Percentiles rank a stretch among this genome's conserved stretches.
Conservation (phyloP, 2,113 vertebrate genomes). For the Sitta europaea region DNA sequence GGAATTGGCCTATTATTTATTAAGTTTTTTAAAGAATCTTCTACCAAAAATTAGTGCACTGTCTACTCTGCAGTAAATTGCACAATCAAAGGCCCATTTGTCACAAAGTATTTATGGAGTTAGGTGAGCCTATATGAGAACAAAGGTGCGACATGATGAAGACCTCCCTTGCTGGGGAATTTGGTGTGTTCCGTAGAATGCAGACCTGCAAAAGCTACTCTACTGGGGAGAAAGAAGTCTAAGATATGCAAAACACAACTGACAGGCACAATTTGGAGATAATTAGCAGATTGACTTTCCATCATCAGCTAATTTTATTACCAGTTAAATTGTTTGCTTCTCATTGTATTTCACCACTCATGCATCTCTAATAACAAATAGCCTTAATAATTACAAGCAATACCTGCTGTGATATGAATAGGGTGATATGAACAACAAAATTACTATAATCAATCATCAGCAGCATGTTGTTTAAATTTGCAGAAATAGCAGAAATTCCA, state of each 20-base stretch:
- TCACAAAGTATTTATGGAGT: neutral
- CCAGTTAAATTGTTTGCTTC: conserved; percentile 15
- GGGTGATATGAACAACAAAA: conserved; percentile 43
- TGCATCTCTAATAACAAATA: conserved; percentile 47
- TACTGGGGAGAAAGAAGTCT: neutral
- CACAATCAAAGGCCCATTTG: neutral
- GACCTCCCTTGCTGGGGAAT: neutral
- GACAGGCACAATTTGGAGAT: neutral
- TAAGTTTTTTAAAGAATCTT: neutral
- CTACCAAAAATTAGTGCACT: neutral
- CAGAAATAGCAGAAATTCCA: neutral
- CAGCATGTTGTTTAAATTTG: neutral
- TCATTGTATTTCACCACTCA: conserved; percentile 16
- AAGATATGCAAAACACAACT: neutral
- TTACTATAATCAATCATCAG: conserved; percentile 18
- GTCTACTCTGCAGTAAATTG: neutral
- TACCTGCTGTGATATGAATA: conserved; percentile 54
- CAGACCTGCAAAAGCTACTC: neutral
- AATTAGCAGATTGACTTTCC: conserved; percentile 37
- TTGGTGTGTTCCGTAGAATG: accelerated
- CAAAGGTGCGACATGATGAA: neutral
- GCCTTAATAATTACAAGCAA: conserved; percentile 48
- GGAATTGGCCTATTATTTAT: neutral
- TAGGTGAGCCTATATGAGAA: accelerated
- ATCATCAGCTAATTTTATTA: conserved; percentile 49